Conservation (phyloP, 64 coral and sea anemone genomes). For the Catalaphyllia jardinei region DNA sequence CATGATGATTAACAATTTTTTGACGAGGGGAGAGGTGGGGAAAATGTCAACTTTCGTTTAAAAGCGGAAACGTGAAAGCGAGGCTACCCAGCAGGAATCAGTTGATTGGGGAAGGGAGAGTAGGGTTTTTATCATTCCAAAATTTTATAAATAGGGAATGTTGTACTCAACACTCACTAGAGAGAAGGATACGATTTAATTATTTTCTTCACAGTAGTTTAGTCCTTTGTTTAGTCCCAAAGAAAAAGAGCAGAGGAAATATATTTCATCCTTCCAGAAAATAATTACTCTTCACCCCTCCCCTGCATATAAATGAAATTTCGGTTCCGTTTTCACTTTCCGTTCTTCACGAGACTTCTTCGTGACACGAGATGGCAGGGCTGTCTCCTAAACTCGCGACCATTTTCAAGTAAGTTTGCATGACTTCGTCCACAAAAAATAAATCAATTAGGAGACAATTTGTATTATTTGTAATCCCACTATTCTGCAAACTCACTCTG, state of each 20-base stretch:
- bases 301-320: background rate
- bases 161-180: too few species aligned
- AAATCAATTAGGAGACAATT: background rate
- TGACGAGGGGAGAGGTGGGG: background rate
- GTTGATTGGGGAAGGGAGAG: background rate
- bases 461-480: background rate
- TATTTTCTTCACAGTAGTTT: too few species aligned
- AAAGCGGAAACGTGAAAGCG: background rate
- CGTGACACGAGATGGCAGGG: background rate
- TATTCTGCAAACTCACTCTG: background rate
- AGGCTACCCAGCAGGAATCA: background rate
- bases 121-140: too few species aligned
- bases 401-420: conserved; percentile 37
- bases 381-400: background rate
- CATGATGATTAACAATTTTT: background rate
- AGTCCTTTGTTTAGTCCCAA: too few species aligned
- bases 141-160: too few species aligned
- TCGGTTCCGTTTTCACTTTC: background rate
- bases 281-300: background rate
- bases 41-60: background rate
- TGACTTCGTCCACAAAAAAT: background rate
- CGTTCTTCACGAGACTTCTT: background rate
- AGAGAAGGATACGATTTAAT: too few species aligned
- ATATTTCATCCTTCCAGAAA: background rate
- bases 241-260: too few species aligned